Base-by-base conservation (phyloP, 2,888 invertebrate species). In the Cotesia congregata region DNA sequence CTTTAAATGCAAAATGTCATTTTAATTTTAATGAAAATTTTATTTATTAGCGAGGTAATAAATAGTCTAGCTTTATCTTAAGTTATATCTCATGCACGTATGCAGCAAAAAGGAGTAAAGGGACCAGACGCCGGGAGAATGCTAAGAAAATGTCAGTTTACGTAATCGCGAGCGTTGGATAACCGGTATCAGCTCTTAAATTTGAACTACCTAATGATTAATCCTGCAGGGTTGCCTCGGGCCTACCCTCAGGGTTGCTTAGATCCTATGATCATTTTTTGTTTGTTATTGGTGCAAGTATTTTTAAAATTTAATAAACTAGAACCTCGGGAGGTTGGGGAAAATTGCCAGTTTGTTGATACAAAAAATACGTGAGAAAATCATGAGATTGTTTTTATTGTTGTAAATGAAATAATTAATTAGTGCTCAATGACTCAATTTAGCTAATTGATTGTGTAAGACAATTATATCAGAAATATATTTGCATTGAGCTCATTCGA, bases 101-200 rank as follows among this genome's bases (percentile, higher is more conserved):
- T 61, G 59, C 61, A 40, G 50, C 7, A 50, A 50, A 12, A 50
- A 30, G 17, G 40, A 41, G 62, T 67, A 41, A 15, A 59, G 60
- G 62, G 12, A 50, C 50, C 9, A 72, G 70, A 65, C 38, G 62
- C 40, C 65, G 65, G 75, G 73, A 75, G 67, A 72, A 41, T 79
- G 76, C 75, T 67, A 80, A 81, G 83, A 86, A 86, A 86, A 86
- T 86, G 83, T 86, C 84, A 83, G 80, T 83, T 86, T 86, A 85
- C 82, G 85, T 86, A 86, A 86, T 78, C 80, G 74, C 50, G 50
- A 50, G 12, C 77, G 82, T 83, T 85, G 82, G 77, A 84, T 86
- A 86, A 86, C 85, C 82, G 80, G 84, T 80, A 83, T 83, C 78
- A 76, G 81, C 81, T 77, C 60, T 81, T 85, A 84, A 85, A 84